Evolutionary conservation across 1,140 invertebrate genomes (phyloP).

Genomic region (Chironomus tepperi): DNA sequence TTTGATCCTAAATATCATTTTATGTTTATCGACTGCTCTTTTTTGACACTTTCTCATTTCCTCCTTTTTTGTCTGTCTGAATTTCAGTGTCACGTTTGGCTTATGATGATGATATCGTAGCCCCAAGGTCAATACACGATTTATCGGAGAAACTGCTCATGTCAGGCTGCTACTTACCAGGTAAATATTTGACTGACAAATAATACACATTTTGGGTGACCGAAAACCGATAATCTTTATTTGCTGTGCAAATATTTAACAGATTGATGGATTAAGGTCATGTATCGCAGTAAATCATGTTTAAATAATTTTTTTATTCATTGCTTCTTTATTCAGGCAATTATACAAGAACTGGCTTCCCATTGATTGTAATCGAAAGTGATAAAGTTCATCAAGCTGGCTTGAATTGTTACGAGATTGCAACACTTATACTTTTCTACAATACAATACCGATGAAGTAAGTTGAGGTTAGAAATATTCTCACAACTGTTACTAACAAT

Average conservation of each 20-base stretch:
- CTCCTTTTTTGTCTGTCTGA: neutral
- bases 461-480: conserved; percentile 29
- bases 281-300: neutral
- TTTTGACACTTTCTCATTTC: conserved; percentile 27
- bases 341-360: conserved; percentile 41
- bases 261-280: neutral
- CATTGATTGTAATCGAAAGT: conserved; percentile 46
- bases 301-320: conserved; percentile 18
- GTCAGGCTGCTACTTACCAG: conserved; percentile 48
- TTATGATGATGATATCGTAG: conserved; percentile 32
- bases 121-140: conserved; percentile 44
- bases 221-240: too few relatives aligned
- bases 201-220: too few relatives aligned
- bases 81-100: conserved; percentile 19
- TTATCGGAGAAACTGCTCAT: conserved; percentile 46
- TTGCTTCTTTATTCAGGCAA: conserved; percentile 39
- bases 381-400: conserved; percentile 42
- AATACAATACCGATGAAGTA: conserved; percentile 46
- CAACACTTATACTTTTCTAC: conserved; percentile 48
- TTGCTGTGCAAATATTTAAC: too few relatives aligned
- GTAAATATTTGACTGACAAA: conserved; percentile 34
- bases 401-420: conserved; percentile 47
- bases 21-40: neutral
- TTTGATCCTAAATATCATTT: too few relatives aligned
- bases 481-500: neutral